Evolutionary conservation across 2,113 vertebrate species (phyloP), one percentile per base, ranked within the genome.

Genomic region (Epinephelus cyanopodus): DNA sequence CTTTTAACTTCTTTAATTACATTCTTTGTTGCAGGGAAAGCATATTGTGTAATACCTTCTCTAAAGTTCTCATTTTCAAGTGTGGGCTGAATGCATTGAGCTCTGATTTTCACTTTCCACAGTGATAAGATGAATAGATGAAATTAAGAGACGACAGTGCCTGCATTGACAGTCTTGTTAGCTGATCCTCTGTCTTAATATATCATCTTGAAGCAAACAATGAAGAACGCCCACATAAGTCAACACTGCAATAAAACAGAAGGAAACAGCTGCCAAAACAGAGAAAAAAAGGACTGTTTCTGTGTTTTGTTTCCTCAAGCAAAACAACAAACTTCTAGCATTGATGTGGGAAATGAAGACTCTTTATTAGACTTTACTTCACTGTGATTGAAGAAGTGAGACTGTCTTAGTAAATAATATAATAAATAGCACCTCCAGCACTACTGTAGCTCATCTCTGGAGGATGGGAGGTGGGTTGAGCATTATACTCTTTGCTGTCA

Each of bases 181-280:
- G 71, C 79, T 48, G 82, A 79, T 82, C 70, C 63, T 74, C 68
- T 23, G 61, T 84, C 65, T 74, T 65, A 81, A 82, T 84, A 85
- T 82, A 85, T 88, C 86, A 79, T 52, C 29, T 17, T 0, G 23
- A 74, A 63, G 63, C 39, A 78, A 81, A 88, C 82, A 82, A 88
- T 88, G 74, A 74, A 78, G 68, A 85, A 85, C 54, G 39, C 74
- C 82, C 82, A 88, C 86, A 63, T 75, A 74, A 79, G 69, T 66
- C 82, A 75, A 15, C 69, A 5, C 48, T 47, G 75, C 82, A 82
- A 82, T 79, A 82, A 82, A 82, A 70, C 50, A 71, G 62, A 71
- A 27, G 61, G 58, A 77, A 74, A 60, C 42, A 17, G 52, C 69
- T 74, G 64, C 57, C 58, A 75, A 69, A 23, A 27, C 53, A 76